These are phyloP conservation scores for Drosophila ambigua DNA, from an alignment of 1,140 invertebrate species.

Conservation along the genomic window DNA sequence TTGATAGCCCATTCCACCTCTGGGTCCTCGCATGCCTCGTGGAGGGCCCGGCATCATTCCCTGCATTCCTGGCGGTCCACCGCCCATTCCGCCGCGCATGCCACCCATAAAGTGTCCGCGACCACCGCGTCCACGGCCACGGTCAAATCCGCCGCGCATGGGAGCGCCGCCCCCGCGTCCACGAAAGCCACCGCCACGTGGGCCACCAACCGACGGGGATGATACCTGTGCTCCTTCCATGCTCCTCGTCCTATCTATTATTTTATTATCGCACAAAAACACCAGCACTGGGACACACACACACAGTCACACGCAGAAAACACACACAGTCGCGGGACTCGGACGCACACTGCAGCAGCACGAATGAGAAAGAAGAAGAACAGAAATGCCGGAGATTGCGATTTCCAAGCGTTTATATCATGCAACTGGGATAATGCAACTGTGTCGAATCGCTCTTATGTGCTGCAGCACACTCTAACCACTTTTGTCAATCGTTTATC, in stretches of 20 bases:
- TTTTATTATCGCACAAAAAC: conserved; percentile 22
- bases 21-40: conserved; percentile 68
- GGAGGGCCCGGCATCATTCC: conserved; percentile 76
- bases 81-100: conserved; percentile 62
- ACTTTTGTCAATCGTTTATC: conserved; percentile 32
- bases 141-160: conserved; percentile 78
- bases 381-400: conserved; percentile 31
- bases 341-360: conserved; percentile 27
- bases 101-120: conserved; percentile 80
- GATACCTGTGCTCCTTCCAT: conserved; percentile 77
- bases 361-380: conserved; percentile 36
- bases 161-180: conserved; percentile 74
- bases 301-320: conserved; percentile 37
- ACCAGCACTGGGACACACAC: conserved; percentile 19
- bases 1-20: conserved; percentile 71
- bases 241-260: conserved; percentile 31
- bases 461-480: conserved; percentile 3
- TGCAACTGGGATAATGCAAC: neutral
- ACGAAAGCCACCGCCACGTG: conserved; percentile 76
- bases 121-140: conserved; percentile 76
- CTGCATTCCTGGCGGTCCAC: conserved; percentile 69
- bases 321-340: conserved; percentile 13
- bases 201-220: conserved; percentile 61
- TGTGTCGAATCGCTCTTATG: neutral
- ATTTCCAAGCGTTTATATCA: conserved; percentile 3